These are phyloP conservation scores for Bellardia pandia DNA, from an alignment of 2,888 invertebrate species.

Conservation along the genomic window DNA sequence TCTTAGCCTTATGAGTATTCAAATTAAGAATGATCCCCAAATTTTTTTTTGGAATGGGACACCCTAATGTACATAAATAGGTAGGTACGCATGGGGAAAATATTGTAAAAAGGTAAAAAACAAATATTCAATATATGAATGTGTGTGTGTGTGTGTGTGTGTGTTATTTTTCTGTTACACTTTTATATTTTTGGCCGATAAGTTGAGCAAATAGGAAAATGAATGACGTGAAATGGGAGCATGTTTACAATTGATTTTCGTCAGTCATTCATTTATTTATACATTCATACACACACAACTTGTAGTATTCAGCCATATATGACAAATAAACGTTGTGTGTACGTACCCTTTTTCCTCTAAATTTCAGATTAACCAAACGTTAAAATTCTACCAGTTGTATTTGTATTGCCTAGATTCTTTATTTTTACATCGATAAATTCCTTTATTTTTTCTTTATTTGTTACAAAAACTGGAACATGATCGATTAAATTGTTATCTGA, in stretches of 20 bases:
- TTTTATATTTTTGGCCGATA: constrained; percentile 49
- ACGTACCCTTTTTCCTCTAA: constrained; percentile 35
- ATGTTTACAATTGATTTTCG: constrained; percentile 54
- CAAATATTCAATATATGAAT: background rate
- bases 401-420: constrained; percentile 35
- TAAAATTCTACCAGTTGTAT: constrained; percentile 30
- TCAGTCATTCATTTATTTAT: background rate
- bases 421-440: constrained; percentile 1
- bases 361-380: constrained; percentile 16
- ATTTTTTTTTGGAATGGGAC: too few species aligned
- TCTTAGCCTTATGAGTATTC: too few species aligned
- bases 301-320: constrained; percentile 3
- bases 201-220: constrained; percentile 53
- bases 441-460: constrained; percentile 22
- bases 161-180: constrained; percentile 7
- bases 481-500: constrained; percentile 68
- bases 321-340: constrained; percentile 4
- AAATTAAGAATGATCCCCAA: too few species aligned
- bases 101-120: constrained; percentile 13
- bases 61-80: too few species aligned
- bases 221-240: constrained; percentile 42
- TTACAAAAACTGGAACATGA: constrained; percentile 51
- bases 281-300: background rate
- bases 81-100: background rate
- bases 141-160: background rate